A percentile compares a stretch with the other conserved stretches of the same genome.
These are phyloP conservation scores for Chironex yamaguchii DNA, from an alignment of 30 jellyfish, hydroid and myxozoan genomes.

Conservation along the genomic window DNA sequence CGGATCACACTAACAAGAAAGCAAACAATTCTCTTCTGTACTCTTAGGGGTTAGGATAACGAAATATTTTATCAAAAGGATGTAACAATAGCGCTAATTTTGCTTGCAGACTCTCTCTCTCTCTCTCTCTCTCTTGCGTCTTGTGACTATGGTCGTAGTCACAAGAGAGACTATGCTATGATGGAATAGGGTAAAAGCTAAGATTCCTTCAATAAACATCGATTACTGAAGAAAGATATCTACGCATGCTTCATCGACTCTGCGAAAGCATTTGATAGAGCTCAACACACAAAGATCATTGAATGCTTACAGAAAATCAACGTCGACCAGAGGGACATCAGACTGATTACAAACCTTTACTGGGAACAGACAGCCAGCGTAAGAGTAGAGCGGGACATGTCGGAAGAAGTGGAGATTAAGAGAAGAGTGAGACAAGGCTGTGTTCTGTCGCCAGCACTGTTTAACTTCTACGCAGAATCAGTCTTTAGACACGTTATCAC, in stretches of 20 bases:
- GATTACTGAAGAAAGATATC: constrained; percentile 32
- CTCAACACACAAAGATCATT: constrained; percentile 6
- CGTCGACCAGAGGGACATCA: constrained; percentile 10
- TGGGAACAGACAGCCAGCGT: constrained; percentile 61
- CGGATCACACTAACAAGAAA: no score
- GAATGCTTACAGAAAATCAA: background rate
- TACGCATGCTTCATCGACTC: constrained; percentile 41
- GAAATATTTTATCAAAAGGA: no score
- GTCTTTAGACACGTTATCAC: constrained; percentile 8
- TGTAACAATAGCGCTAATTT: no score
- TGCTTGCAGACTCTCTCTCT: no score
- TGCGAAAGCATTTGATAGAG: constrained; percentile 67
- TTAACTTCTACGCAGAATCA: constrained; percentile 23
- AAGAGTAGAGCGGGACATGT: background rate
- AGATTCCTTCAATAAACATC: no score
- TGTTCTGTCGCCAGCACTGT: constrained; percentile 39
- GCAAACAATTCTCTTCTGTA: no score
- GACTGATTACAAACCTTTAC: constrained; percentile 42
- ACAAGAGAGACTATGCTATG: no score
- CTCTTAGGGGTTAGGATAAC: no score
- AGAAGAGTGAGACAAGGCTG: constrained; percentile 68
- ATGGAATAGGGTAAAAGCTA: no score
- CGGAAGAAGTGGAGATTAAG: background rate
- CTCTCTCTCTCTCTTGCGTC: no score
- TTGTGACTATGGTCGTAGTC: no score